Base-by-base conservation (phyloP, 2,113 vertebrate genomes). In the Grallaria varia region DNA sequence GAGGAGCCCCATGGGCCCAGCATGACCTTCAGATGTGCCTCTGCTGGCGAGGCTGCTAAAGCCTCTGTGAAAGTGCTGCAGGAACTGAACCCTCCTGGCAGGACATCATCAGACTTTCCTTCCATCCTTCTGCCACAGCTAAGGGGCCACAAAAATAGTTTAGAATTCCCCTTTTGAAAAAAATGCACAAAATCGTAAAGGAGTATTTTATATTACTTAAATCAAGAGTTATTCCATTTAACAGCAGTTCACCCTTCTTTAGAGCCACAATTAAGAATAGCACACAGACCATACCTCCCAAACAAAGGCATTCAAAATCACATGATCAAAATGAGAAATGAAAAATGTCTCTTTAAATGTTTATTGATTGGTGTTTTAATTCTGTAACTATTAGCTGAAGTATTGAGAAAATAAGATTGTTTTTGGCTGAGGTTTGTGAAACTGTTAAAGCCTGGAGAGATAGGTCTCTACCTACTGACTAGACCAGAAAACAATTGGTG, bases 41-140 rank as follows among this genome's bases (percentile, higher is more conserved):
- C 44, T 27, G 14, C 0, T 2, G 45, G 14, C 49, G 50, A 74
- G 39, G n/a, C 82, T 53, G 21, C 66, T 42, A 33, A 83, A 56
- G 27, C 21, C 33, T 44, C 42, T 0, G 0, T 19, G 28, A 15
- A 69, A 74, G 12, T 31, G 49, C 44, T 79, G 44, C 37, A 44
- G 44, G 40, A 40, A 49, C 50, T 8, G 67, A 60, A 37, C 35
- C 24, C 4, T 4, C 33, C 45, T 19, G 40, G 37, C 16, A 60
- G 11, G 18, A 56, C 5, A 30, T 12, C 0, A 0, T 25, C 20
- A 66, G 45, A 20, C n/a, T 62, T 49, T 64, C 17, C 35, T 81
- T 88, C 37, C 21, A 53, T 4, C 14, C 3, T 90, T 66, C 59
- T 63, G 22, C 17, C 52, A 52, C 71, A 37, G n/a, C 21, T 62